Percentiles rank a stretch among this genome's conserved stretches.
phyloP scores from a whole-genome alignment of 2,797 vertebrate genomes.

The Enteromius treurensis region DNA sequence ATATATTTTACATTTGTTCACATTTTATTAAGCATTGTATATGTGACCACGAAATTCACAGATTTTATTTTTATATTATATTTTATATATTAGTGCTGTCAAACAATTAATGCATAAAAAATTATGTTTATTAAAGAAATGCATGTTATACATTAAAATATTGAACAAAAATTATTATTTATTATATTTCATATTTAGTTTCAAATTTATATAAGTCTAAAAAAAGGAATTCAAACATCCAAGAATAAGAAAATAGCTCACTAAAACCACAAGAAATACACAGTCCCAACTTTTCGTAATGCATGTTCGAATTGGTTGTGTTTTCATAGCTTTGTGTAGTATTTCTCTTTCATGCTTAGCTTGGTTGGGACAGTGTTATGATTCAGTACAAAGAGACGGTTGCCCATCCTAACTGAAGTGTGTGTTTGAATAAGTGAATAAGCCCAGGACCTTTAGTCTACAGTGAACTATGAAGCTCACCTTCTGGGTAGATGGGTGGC shows the following conservation, averaged over 20 bases:
- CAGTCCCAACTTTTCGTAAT: background rate
- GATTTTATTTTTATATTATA: background rate
- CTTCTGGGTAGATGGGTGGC: conserved; percentile 84
- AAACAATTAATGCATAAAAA: no score
- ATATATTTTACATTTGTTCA: background rate
- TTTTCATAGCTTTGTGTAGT: conserved; percentile 22
- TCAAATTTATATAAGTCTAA: background rate
- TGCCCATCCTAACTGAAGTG: conserved; percentile 6
- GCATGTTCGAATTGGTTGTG: background rate
- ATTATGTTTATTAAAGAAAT: no score
- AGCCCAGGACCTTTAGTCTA: background rate
- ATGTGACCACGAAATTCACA: background rate
- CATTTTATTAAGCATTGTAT: background rate
- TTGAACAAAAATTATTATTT: background rate
- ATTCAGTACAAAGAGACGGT: background rate
- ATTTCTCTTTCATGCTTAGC: conserved; percentile 7
- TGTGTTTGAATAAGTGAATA: background rate
- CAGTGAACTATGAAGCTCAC: conserved; percentile 64
- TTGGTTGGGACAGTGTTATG: conserved; percentile 2
- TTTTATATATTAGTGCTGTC: no score
- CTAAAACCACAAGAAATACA: background rate
- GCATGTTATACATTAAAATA: no score
- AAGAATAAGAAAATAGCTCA: no score
- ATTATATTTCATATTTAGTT: background rate
- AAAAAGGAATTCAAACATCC: background rate